These are phyloP conservation scores for Stichodactyla helianthus DNA, from an alignment of 64 coral and sea anemone genomes.

Conservation along the genomic window DNA sequence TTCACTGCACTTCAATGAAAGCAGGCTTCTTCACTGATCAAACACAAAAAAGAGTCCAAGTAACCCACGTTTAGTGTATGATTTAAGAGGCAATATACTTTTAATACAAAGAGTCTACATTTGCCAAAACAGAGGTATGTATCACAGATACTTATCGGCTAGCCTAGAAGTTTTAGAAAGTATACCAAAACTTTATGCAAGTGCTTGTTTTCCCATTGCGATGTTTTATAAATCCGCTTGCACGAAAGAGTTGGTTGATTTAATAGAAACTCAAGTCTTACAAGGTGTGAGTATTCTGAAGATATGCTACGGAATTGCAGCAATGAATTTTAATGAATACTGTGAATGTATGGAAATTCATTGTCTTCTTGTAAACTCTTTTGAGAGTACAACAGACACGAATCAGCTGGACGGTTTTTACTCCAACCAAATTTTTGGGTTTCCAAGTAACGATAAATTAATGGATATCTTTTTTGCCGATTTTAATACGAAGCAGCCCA, in stretches of 20 bases:
- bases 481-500: constrained; percentile 26
- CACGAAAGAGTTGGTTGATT: constrained; percentile 43
- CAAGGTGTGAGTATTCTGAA: constrained; percentile 51
- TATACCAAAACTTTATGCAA: constrained; percentile 16
- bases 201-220: constrained; percentile 31
- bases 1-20: constrained; percentile 31
- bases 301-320: constrained; percentile 37
- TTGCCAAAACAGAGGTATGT: not conserved
- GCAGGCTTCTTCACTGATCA: constrained; percentile 10
- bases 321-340: constrained; percentile 25
- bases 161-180: constrained; percentile 20
- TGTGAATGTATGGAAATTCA: not conserved
- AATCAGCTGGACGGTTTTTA: constrained; percentile 6
- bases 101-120: constrained; percentile 50
- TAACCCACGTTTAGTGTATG: constrained; percentile 39
- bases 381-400: not conserved
- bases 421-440: constrained; percentile 40
- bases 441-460: constrained; percentile 59
- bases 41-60: constrained; percentile 27
- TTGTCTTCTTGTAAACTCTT: not conserved
- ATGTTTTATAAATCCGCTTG: constrained; percentile 31
- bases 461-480: constrained; percentile 41
- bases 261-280: constrained; percentile 41
- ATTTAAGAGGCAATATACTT: constrained; percentile 42
- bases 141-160: constrained; percentile 24